Evolutionary conservation across 1,140 invertebrate genomes (phyloP).

Genomic region (Coptotermes formosanus): DNA sequence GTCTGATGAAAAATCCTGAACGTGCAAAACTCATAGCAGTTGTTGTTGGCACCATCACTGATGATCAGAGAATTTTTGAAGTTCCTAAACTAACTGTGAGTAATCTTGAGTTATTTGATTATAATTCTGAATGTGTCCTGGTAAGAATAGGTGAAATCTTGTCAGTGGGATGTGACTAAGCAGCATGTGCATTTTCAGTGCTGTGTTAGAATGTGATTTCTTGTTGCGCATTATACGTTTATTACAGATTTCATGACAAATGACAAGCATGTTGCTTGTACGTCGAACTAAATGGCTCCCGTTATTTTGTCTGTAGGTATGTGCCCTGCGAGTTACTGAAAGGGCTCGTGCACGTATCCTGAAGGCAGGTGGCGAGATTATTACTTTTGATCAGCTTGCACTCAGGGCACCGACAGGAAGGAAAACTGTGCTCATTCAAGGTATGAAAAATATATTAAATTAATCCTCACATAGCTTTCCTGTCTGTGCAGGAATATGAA

Average conservation of each 20-base stretch:
- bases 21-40: constrained; percentile 88
- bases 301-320: constrained; percentile 61
- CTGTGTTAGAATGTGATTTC: no score
- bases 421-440: constrained; percentile 93
- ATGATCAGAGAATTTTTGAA: constrained; percentile 89
- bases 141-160: no score
- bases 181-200: no score
- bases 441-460: constrained; percentile 45
- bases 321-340: constrained; percentile 90
- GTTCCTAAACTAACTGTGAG: constrained; percentile 85
- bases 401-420: constrained; percentile 87
- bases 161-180: no score
- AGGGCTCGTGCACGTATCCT: constrained; percentile 92
- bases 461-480: no score
- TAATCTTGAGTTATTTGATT: background rate
- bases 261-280: background rate
- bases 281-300: background rate
- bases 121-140: no score
- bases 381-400: constrained; percentile 98
- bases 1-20: constrained; percentile 79
- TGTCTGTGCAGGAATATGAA: no score
- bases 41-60: constrained; percentile 92
- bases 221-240: no score
- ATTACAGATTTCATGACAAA: background rate
- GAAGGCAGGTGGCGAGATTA: constrained; percentile 91